Percentiles rank a stretch among this genome's conserved stretches.
These are phyloP conservation scores for Gallinago undulata DNA, from an alignment of 2,113 vertebrate species.

Conservation along the genomic window DNA sequence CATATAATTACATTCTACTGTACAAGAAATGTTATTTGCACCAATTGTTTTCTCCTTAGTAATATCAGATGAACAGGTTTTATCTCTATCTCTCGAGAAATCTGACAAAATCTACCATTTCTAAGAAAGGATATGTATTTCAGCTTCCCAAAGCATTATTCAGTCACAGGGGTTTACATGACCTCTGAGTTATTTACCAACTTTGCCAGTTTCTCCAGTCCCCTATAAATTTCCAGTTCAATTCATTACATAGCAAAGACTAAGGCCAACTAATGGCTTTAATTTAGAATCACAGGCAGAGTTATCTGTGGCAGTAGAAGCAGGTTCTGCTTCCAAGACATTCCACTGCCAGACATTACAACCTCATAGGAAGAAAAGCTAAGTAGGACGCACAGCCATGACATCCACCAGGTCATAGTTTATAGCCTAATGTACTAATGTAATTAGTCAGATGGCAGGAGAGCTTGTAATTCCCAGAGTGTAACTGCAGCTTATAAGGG, in stretches of 20 bases:
- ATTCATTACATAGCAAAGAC: background rate
- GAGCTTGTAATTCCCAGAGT: background rate
- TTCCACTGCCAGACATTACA: background rate
- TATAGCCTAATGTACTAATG: background rate
- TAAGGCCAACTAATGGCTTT: background rate
- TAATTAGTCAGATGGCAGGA: background rate
- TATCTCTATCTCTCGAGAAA: background rate
- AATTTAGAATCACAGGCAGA: background rate
- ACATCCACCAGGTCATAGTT: background rate
- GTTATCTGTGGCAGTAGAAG: background rate
- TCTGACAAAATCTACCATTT: background rate
- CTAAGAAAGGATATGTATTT: background rate
- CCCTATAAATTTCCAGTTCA: background rate
- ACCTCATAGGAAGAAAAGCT: background rate
- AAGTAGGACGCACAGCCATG: background rate
- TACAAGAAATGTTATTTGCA: background rate
- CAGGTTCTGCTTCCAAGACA: slow-evolving; percentile 7
- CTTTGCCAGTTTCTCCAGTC: background rate
- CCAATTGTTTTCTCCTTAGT: background rate
- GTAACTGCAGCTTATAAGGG: background rate
- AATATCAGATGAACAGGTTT: background rate
- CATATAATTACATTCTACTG: background rate
- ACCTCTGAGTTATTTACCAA: background rate
- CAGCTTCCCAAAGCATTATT: background rate
- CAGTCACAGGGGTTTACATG: background rate